These are phyloP conservation scores for Lutjanus campechanus DNA, from an alignment of 2,797 vertebrate genomes.

Conservation along the genomic window DNA sequence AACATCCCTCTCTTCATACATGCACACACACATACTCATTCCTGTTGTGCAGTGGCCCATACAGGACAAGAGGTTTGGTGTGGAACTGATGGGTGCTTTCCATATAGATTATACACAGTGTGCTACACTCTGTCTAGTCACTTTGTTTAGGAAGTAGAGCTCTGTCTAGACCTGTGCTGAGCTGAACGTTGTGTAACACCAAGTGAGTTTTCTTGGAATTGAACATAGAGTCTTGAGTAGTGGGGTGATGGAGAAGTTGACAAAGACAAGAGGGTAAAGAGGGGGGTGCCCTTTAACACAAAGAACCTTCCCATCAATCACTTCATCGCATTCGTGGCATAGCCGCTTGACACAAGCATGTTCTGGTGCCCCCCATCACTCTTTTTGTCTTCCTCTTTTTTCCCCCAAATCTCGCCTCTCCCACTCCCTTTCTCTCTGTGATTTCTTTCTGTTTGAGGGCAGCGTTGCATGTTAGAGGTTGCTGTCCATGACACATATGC, in stretches of 20 bases:
- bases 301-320: constrained; percentile 71
- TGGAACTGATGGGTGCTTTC: constrained; percentile 33
- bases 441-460: constrained; percentile 55
- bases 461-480: constrained; percentile 67
- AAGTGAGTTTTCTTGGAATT: constrained; percentile 13
- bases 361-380: constrained; percentile 56
- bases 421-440: constrained; percentile 22
- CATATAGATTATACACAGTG: constrained; percentile 30
- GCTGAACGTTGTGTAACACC: constrained; percentile 29
- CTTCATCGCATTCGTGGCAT: constrained; percentile 71
- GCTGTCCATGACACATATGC: constrained; percentile 63
- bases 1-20: constrained; percentile 68
- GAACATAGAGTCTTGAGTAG: constrained; percentile 13
- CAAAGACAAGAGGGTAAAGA: constrained; percentile 22
- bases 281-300: constrained; percentile 46
- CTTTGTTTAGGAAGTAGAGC: constrained; percentile 21
- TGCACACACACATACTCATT: constrained; percentile 73
- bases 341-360: constrained; percentile 64
- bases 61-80: constrained; percentile 40
- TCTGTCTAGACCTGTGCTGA: constrained; percentile 33
- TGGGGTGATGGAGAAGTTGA: constrained; percentile 37
- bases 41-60: constrained; percentile 73
- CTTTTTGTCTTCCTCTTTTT: constrained; percentile 8
- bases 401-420: constrained; percentile 24
- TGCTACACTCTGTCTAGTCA: constrained; percentile 16